Evolutionary conservation across 1,140 invertebrate genomes (phyloP).

Genomic region (Bombus impatiens): DNA sequence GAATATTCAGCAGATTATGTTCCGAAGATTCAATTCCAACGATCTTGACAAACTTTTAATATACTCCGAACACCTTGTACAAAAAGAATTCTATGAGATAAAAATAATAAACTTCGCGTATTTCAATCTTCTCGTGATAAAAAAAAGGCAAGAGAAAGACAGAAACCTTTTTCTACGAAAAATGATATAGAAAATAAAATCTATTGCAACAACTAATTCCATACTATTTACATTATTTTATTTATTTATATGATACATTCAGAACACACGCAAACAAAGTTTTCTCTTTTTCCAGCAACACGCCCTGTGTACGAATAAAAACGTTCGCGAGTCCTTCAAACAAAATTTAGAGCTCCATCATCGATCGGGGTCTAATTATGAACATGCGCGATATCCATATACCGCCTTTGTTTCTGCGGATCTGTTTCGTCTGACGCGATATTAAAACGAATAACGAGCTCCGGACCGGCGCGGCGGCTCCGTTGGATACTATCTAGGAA

Average conservation of each 20-base stretch:
- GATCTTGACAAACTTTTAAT: no score
- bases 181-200: background rate
- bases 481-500: conserved; percentile 50
- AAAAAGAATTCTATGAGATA: background rate
- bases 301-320: background rate
- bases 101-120: background rate
- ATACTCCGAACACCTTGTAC: no score
- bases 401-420: conserved; percentile 2
- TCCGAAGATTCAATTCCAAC: no score
- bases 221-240: background rate
- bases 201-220: background rate
- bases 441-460: conserved; percentile 52
- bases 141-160: background rate
- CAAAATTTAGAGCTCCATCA: background rate
- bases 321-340: background rate
- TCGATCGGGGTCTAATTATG: conserved; percentile 35
- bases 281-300: background rate
- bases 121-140: background rate
- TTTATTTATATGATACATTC: background rate
- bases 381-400: conserved; percentile 4
- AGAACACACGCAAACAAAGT: background rate
- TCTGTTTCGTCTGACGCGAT: conserved; percentile 20
- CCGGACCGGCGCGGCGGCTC: conserved; percentile 1
- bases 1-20: no score
- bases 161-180: background rate